phyloP scores from a whole-genome alignment of 2,113 vertebrate genomes.

The Cynocephalus volans region DNA sequence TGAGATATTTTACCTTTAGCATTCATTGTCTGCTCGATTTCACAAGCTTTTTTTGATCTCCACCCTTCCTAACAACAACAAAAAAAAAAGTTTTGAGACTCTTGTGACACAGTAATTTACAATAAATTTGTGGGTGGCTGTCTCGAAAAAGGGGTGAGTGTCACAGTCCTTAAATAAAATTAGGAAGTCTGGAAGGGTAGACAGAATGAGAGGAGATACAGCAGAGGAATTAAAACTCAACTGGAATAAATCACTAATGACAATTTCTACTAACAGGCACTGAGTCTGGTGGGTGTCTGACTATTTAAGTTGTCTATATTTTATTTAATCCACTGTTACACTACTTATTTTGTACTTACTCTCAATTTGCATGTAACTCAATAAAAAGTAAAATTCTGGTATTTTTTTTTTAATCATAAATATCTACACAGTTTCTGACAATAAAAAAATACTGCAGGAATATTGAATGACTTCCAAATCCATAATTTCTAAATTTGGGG shows the following conservation, averaged over 20 bases:
- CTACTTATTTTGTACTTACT: neutral
- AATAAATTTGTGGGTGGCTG: constrained; percentile 15
- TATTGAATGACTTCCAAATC: neutral
- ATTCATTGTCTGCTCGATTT: neutral
- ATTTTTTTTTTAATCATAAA: neutral
- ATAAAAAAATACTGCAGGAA: neutral
- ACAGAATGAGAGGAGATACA: neutral
- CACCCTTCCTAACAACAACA: constrained; percentile 44
- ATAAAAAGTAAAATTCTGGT: neutral
- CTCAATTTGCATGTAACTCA: neutral
- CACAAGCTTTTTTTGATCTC: constrained; percentile 1
- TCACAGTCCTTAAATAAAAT: constrained; percentile 64
- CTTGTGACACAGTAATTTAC: constrained; percentile 1
- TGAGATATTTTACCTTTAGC: neutral
- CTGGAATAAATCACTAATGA: neutral
- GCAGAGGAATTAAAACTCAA: neutral
- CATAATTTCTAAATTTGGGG: neutral
- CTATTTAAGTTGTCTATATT: neutral
- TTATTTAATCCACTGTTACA: neutral
- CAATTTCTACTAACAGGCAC: neutral
- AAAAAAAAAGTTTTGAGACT: neutral
- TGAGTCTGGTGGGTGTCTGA: neutral
- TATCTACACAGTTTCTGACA: neutral
- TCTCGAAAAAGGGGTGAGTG: neutral
- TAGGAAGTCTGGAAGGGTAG: constrained; percentile 48